These are phyloP conservation scores for Mus spicilegus DNA, from an alignment of 2,113 vertebrate species.

Conservation along the genomic window DNA sequence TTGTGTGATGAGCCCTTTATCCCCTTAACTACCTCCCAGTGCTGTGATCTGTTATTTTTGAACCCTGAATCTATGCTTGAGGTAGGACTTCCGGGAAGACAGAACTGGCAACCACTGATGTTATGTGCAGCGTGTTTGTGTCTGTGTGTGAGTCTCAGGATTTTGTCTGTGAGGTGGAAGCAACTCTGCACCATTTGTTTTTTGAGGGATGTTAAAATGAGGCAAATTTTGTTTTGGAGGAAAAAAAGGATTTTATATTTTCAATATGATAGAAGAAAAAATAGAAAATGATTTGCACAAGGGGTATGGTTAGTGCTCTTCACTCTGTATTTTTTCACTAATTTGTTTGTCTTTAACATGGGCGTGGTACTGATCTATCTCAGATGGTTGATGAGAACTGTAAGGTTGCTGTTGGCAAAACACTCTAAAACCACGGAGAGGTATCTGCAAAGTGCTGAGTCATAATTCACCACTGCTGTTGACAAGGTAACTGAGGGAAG, in stretches of 20 bases:
- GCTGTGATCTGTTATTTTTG: not conserved
- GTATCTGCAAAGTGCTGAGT: slow-evolving; percentile 66
- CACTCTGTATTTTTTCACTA: slow-evolving; percentile 1
- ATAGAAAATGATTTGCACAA: not conserved
- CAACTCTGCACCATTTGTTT: not conserved
- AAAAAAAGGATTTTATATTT: not conserved
- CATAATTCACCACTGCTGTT: slow-evolving; percentile 56
- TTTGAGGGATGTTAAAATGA: not conserved
- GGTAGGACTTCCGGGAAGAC: not conserved
- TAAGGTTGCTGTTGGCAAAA: slow-evolving; percentile 58
- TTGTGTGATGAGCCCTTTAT: too few relatives aligned
- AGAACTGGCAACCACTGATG: not conserved
- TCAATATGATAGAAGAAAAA: slow-evolving; percentile 14
- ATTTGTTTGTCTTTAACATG: slow-evolving; percentile 58
- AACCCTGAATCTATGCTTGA: not conserved
- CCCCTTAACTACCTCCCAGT: too few relatives aligned
- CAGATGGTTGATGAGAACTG: slow-evolving; percentile 56
- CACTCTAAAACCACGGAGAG: slow-evolving; percentile 69
- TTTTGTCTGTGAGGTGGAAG: not conserved
- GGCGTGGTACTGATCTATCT: slow-evolving; percentile 48
- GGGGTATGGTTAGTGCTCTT: not conserved
- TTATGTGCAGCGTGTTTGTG: not conserved
- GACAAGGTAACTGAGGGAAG: slow-evolving; percentile 67
- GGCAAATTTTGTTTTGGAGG: not conserved
- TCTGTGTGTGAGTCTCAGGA: not conserved